These are phyloP conservation scores for Melitaea athalia DNA, from an alignment of 2,888 invertebrate genomes.

Conservation along the genomic window DNA sequence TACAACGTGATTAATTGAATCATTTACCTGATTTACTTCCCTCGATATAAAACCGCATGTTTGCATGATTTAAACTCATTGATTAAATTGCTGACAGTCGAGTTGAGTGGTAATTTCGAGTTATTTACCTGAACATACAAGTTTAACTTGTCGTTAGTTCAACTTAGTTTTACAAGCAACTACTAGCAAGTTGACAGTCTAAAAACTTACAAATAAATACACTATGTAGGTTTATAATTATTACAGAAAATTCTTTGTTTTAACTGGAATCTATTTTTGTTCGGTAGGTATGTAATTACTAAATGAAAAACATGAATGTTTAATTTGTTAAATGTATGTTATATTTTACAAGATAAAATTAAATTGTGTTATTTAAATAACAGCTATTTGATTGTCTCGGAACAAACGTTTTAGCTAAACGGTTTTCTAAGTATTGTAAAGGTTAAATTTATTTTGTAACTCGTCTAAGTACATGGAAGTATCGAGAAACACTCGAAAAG, in stretches of 20 bases:
- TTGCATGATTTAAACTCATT: background rate
- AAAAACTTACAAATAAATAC: too few species aligned
- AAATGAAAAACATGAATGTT: background rate
- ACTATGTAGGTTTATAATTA: background rate
- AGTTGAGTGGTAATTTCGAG: background rate
- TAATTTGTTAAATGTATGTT: background rate
- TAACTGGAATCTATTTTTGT: background rate
- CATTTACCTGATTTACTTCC: constrained; percentile 2
- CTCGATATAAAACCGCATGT: background rate
- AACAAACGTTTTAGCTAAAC: constrained; percentile 1
- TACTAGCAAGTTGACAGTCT: too few species aligned
- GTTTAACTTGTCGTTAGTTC: too few species aligned
- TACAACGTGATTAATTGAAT: constrained; percentile 5
- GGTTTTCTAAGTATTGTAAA: background rate
- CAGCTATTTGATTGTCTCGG: background rate
- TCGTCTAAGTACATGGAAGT: background rate
- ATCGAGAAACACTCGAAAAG: background rate
- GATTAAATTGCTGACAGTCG: background rate
- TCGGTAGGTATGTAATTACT: background rate
- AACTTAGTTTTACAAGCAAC: too few species aligned
- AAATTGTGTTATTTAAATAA: background rate
- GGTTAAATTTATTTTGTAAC: background rate
- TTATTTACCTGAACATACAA: background rate
- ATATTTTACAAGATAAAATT: background rate
- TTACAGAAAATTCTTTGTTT: background rate